Conservation (phyloP, 2,888 invertebrate genomes). For the Papilio demoleus region DNA sequence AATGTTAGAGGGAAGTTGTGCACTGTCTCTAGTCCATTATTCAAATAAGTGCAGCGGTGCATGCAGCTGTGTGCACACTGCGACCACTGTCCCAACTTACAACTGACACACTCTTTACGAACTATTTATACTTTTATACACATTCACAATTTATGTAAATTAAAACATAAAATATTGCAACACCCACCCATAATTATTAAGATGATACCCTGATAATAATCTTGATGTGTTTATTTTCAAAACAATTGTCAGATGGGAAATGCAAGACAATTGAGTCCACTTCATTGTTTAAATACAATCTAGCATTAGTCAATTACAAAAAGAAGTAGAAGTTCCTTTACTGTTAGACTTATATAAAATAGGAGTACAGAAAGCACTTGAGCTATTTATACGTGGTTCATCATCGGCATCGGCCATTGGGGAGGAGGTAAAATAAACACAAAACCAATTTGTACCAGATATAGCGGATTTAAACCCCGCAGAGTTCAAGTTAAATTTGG, state of each 20-base stretch:
- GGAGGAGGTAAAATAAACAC: conserved; percentile 49
- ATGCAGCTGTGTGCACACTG: conserved; percentile 60
- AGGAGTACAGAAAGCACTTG: conserved; percentile 16
- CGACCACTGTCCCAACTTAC: conserved; percentile 43
- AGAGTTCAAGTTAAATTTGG: conserved; percentile 62
- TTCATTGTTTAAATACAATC: background rate
- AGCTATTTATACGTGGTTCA: conserved; percentile 39
- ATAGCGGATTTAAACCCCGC: conserved; percentile 59
- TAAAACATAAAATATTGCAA: background rate
- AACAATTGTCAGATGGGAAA: background rate
- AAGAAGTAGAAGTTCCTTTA: background rate
- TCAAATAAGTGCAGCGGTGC: conserved; percentile 67
- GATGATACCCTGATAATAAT: background rate
- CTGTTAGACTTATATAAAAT: conserved; percentile 5
- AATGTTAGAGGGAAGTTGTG: conserved; percentile 60
- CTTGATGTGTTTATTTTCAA: background rate
- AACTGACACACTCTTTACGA: conserved; percentile 10
- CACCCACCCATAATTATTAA: background rate
- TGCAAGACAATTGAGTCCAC: background rate
- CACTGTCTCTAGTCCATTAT: conserved; percentile 65
- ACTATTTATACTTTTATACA: conserved; percentile 4
- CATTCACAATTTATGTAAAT: background rate
- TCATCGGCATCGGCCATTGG: conserved; percentile 43
- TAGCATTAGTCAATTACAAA: background rate
- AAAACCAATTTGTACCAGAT: conserved; percentile 68